Evolutionary conservation across 1,140 invertebrate genomes (phyloP).

Genomic region (Propsilocerus akamusi): DNA sequence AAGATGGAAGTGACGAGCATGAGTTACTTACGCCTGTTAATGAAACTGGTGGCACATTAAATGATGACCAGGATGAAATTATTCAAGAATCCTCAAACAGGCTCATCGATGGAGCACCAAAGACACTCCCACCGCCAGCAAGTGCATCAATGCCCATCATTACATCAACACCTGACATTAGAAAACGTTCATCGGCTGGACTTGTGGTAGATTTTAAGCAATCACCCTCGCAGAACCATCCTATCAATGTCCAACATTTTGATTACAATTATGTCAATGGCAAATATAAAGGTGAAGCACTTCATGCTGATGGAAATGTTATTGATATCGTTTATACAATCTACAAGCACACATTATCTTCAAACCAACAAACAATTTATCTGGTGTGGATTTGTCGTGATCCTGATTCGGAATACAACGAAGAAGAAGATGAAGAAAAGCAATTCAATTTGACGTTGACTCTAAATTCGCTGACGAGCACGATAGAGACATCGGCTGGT

Average conservation of each 20-base stretch:
- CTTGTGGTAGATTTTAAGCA: background rate
- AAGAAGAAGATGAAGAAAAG: slow-evolving; percentile 16
- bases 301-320: slow-evolving; percentile 13
- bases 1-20: background rate
- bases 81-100: background rate
- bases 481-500: slow-evolving; percentile 20
- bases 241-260: background rate
- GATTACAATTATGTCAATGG: slow-evolving; percentile 9
- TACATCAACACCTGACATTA: background rate
- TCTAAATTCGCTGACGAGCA: slow-evolving; percentile 26
- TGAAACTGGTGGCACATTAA: background rate
- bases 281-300: slow-evolving; percentile 13
- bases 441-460: slow-evolving; percentile 24
- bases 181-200: background rate
- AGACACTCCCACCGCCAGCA: background rate
- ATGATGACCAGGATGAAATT: too few species aligned
- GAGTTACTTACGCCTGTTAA: slow-evolving; percentile 7
- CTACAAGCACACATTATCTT: slow-evolving; percentile 6
- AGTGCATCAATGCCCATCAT: background rate
- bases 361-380: slow-evolving; percentile 18
- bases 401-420: slow-evolving; percentile 20
- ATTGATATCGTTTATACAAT: slow-evolving; percentile 14
- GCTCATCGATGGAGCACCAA: background rate
- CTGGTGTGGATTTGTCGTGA: slow-evolving; percentile 34
- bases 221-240: background rate